Evolutionary conservation across 2,113 vertebrate genomes (phyloP).

Genomic region (Pseudolaguvia tuberculata): DNA sequence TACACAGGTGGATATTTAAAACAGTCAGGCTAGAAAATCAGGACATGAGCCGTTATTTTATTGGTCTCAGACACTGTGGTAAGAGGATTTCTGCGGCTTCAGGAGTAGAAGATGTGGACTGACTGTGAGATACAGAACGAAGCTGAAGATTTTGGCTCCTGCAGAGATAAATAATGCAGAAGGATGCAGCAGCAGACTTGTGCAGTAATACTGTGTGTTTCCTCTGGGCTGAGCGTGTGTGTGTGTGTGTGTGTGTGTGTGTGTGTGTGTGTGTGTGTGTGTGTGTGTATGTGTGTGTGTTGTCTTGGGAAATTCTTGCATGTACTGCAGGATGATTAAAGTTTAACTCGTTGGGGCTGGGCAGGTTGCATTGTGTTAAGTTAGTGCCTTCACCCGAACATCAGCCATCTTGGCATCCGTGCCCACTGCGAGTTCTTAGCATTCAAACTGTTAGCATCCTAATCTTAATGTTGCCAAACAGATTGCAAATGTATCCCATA

Average conservation of each 20-base stretch:
- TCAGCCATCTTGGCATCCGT: not conserved
- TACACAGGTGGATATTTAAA: slow-evolving; percentile 31
- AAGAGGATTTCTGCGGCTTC: slow-evolving; percentile 6
- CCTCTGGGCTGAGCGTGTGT: slow-evolving; percentile 28
- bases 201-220: slow-evolving; percentile 32
- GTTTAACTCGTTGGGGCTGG: slow-evolving; percentile 35
- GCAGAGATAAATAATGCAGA: slow-evolving; percentile 50
- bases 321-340: slow-evolving; percentile 47
- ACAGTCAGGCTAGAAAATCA: slow-evolving; percentile 22
- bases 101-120: slow-evolving; percentile 16
- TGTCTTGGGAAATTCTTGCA: slow-evolving; percentile 36
- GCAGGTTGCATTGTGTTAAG: no score
- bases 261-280: slow-evolving; percentile 27
- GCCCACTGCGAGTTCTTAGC: not conserved
- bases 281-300: slow-evolving; percentile 33
- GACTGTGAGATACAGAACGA: slow-evolving; percentile 45
- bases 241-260: slow-evolving; percentile 32
- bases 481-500: not conserved
- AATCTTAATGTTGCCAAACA: not conserved
- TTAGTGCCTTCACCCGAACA: not conserved
- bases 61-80: slow-evolving; percentile 8
- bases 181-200: slow-evolving; percentile 36
- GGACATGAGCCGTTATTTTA: not conserved
- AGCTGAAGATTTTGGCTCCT: slow-evolving; percentile 23
- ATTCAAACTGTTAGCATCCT: not conserved